Evolutionary conservation across 2,797 vertebrate species (phyloP).

Genomic region (Falco rusticolus): DNA sequence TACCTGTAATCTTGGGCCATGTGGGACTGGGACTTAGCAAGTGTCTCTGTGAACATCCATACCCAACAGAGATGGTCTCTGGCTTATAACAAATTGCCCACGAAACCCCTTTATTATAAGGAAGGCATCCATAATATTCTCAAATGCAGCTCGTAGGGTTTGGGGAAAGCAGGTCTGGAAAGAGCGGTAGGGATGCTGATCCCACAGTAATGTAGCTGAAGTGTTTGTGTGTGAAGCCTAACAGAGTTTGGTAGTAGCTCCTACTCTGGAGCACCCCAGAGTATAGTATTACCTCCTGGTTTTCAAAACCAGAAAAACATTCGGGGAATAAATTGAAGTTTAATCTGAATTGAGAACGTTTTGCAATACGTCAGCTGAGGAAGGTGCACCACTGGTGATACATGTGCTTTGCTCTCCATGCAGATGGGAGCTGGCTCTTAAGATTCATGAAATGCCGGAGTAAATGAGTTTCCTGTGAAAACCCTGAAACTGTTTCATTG

Average conservation of each 20-base stretch:
- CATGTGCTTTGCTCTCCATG: background rate
- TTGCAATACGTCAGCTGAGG: background rate
- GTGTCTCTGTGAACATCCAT: background rate
- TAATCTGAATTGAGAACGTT: background rate
- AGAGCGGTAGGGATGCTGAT: background rate
- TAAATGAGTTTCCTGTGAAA: background rate
- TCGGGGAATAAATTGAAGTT: background rate
- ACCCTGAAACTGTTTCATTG: background rate
- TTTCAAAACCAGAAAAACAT: background rate
- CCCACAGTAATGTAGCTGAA: background rate
- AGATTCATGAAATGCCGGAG: background rate
- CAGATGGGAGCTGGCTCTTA: background rate
- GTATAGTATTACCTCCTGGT: background rate
- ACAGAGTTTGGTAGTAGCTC: background rate
- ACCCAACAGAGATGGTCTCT: background rate
- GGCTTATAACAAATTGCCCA: background rate
- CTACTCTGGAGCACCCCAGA: background rate
- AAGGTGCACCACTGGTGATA: background rate
- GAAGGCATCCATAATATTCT: background rate
- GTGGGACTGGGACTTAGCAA: accelerated
- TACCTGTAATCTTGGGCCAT: too few relatives aligned
- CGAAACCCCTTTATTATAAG: background rate
- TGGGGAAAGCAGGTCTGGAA: background rate
- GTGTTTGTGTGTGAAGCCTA: background rate
- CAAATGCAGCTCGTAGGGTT: background rate